Evolutionary conservation across 2,113 vertebrate genomes (phyloP), one percentile per base, ranked within the genome.

Genomic region (Canis aureus): DNA sequence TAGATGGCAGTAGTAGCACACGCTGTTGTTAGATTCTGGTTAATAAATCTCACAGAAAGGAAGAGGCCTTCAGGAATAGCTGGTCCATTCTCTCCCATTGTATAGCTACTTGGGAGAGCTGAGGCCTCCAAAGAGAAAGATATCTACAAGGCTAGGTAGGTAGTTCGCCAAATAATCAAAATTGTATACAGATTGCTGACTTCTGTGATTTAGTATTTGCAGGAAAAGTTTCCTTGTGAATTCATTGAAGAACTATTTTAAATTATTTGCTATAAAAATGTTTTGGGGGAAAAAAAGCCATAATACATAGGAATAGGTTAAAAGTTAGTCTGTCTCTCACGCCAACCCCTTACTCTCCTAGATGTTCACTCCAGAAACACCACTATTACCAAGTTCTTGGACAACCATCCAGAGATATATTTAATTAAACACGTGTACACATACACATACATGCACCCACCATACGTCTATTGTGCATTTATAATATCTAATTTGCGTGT

Each of bases 1-100:
- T 94, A 98, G 98, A n/a, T 90, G 98, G 98, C 97, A 95, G 97
- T 91, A 97, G 84, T 29, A 25, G 38, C 49, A 55, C 91, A 10
- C 0, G 27, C 55, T 95, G 62, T 10, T 25, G 38, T 62, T 13
- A 20, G 69, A 84, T 53, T 59, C 60, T 8, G 10, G 57, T 8
- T 16, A 5, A 7, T 10, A 35, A 69, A 10, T 27, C 69, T 59
- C 62, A 23, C 32, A 29, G 49, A 38, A 27, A 27, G 64, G 19
- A 78, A 16, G 49, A 25, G 35, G 55, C 43, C 57, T 67, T 67
- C 27, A 1, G 13, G 66, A 25, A 11, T 2, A 53, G 43, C 3
- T n/a, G 51, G 17, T 49, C 59, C 10, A 8, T 49, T 49, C 32
- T 38, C 55, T 67, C 32, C n/a, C 57, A 43, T 22, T 86, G 67